Conservation (phyloP, 2,113 vertebrate genomes). For the Struthio camelus region DNA sequence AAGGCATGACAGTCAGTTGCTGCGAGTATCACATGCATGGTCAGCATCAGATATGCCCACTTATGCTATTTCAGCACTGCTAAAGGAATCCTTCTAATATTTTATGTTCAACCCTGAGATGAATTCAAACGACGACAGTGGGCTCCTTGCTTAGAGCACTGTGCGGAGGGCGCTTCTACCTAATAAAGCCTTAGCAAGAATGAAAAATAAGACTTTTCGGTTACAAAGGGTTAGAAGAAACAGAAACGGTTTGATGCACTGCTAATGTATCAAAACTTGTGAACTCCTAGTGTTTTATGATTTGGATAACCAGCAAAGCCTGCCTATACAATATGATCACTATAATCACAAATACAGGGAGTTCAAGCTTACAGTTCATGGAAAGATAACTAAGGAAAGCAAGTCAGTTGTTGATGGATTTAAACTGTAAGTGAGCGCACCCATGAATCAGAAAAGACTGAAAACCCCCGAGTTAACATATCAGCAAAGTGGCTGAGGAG, state of each 20-base stretch:
- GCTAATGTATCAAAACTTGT: not conserved
- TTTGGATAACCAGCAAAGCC: not conserved
- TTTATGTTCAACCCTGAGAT: not conserved
- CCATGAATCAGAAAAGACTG: not conserved
- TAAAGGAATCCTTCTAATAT: conserved; percentile 38
- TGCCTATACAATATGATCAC: not conserved
- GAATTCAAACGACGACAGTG: not conserved
- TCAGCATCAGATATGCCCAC: conserved; percentile 58
- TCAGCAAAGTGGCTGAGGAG: not conserved
- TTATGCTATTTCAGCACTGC: conserved; percentile 54
- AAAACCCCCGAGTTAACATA: accelerated
- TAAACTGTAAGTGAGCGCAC: not conserved
- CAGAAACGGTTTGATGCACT: not conserved
- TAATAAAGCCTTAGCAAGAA: not conserved
- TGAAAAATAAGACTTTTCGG: not conserved
- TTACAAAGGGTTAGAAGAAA: not conserved
- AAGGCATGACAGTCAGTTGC: conserved; percentile 62
- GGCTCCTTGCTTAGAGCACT: not conserved
- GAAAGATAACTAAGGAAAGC: not conserved
- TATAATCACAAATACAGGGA: not conserved
- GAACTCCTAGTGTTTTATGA: not conserved
- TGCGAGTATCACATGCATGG: conserved; percentile 46
- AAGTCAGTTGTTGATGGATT: not conserved
- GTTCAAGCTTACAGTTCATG: not conserved
- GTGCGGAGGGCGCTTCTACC: not conserved